Evolutionary conservation across 1,140 invertebrate genomes (phyloP).

Genomic region (Leptopilina clavipes): DNA sequence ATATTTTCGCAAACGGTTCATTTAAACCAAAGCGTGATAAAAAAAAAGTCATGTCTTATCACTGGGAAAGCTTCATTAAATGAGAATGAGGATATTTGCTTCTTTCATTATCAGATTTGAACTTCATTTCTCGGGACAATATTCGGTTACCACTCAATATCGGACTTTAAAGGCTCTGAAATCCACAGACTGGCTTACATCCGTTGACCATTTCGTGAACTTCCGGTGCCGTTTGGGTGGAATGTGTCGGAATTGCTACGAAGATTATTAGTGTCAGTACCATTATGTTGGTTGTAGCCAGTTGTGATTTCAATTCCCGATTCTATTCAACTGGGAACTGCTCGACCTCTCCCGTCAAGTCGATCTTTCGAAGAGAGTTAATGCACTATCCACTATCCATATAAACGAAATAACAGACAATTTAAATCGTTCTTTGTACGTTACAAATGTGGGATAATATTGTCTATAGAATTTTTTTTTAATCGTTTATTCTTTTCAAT

Average conservation of each 20-base stretch:
- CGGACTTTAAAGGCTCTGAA: constrained; percentile 9
- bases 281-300: constrained; percentile 52
- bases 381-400: neutral
- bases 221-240: constrained; percentile 17
- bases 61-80: neutral
- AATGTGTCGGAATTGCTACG: constrained; percentile 27
- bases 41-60: no score
- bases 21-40: no score
- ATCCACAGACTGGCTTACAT: constrained; percentile 16
- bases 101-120: neutral
- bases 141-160: constrained; percentile 23
- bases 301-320: constrained; percentile 61
- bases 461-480: no score
- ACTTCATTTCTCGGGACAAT: neutral
- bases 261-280: constrained; percentile 38
- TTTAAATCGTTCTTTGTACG: neutral
- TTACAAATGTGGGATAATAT: no score
- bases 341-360: neutral
- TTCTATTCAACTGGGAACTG: constrained; percentile 39
- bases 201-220: constrained; percentile 14
- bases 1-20: no score
- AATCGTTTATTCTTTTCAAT: no score
- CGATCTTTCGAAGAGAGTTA: neutral
- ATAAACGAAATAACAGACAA: neutral
- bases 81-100: neutral